These are phyloP conservation scores for Pelecanus crispus DNA, from an alignment of 2,113 vertebrate genomes.

Conservation along the genomic window DNA sequence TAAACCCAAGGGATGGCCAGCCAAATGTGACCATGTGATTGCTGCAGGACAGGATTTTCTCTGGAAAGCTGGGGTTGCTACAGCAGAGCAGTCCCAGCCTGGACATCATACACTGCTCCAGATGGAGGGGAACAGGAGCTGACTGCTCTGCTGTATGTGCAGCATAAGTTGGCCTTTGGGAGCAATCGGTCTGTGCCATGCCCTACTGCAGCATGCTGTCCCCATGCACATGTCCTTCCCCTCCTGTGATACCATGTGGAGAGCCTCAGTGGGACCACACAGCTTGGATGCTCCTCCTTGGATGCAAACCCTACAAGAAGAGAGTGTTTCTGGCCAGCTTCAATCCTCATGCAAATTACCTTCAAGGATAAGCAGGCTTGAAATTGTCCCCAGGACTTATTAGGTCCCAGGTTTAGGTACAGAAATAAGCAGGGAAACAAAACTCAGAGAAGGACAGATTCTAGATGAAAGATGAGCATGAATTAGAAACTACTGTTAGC, in stretches of 20 bases:
- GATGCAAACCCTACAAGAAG: not conserved
- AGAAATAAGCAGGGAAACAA: not conserved
- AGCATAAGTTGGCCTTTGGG: not conserved
- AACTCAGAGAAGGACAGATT: not conserved
- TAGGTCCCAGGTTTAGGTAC: not conserved
- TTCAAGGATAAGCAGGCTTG: not conserved
- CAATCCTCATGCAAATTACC: not conserved
- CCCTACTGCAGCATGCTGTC: not conserved
- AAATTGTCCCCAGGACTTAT: not conserved
- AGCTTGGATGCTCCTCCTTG: not conserved
- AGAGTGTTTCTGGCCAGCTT: not conserved
- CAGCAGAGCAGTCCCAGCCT: not conserved
- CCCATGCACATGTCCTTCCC: rapidly evolving
- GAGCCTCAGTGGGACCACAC: not conserved
- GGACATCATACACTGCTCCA: not conserved
- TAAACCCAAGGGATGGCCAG: not conserved
- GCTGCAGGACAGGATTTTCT: not conserved
- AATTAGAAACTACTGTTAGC: not conserved
- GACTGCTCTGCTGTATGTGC: not conserved
- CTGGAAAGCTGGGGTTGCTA: not conserved
- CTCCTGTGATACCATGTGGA: not conserved
- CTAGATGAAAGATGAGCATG: not conserved
- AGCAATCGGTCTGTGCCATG: not conserved
- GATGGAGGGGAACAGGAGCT: not conserved
- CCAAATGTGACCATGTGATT: not conserved